Evolutionary conservation across 2,888 invertebrate species (phyloP).

Genomic region (Drosophila pseudotakahashii): DNA sequence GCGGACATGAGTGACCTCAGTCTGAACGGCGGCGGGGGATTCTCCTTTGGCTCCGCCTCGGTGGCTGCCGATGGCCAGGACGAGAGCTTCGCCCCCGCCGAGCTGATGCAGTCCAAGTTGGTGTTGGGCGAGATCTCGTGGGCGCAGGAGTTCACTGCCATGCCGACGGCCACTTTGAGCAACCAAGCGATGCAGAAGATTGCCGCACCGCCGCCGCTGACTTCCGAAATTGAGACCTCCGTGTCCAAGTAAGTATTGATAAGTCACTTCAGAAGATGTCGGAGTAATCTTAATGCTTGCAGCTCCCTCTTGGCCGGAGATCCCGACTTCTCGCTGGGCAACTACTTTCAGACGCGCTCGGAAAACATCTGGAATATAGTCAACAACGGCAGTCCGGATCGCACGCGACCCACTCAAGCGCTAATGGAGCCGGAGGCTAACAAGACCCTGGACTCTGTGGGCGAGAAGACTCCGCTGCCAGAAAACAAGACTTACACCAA

Average conservation of each 20-base stretch:
- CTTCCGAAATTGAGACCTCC: conserved; percentile 58
- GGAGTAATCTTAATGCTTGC: not conserved
- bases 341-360: conserved; percentile 81
- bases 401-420: conserved; percentile 57
- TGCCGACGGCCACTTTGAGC: conserved; percentile 79
- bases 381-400: conserved; percentile 61
- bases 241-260: conserved; percentile 64
- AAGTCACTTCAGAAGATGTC: not conserved
- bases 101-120: conserved; percentile 81
- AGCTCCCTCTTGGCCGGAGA: conserved; percentile 76
- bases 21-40: conserved; percentile 63
- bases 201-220: conserved; percentile 26
- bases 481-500: conserved; percentile 81
- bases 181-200: conserved; percentile 70
- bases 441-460: conserved; percentile 16
- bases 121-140: conserved; percentile 81
- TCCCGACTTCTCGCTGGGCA: conserved; percentile 82
- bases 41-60: conserved; percentile 60
- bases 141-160: conserved; percentile 82
- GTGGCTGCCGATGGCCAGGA: conserved; percentile 33
- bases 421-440: conserved; percentile 52
- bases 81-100: conserved; percentile 81
- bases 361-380: conserved; percentile 80
- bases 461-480: conserved; percentile 67
- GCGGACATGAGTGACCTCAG: conserved; percentile 79